Conservation (phyloP, 2,113 vertebrate genomes). For the Alectura lathami region DNA sequence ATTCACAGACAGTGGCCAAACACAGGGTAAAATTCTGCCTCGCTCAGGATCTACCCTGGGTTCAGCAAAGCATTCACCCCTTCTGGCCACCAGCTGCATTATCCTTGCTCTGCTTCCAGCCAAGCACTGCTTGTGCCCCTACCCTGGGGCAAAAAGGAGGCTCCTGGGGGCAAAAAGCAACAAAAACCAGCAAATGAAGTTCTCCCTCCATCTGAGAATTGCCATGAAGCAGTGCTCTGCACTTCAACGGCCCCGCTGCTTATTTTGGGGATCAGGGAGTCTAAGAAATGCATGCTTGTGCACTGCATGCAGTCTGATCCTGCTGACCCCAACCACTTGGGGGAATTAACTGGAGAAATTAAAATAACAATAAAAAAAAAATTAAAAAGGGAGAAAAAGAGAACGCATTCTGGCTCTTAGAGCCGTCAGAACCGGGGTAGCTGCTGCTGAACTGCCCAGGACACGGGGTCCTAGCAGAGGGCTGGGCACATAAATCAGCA, state of each 20-base stretch:
- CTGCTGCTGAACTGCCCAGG: rapidly evolving
- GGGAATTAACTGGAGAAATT: neutral
- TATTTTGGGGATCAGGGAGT: neutral
- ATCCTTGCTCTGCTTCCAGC: neutral
- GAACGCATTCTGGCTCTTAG: neutral
- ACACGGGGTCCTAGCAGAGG: neutral
- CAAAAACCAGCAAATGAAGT: neutral
- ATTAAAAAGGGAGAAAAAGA: neutral
- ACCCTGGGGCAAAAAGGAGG: neutral
- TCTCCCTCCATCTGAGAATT: neutral
- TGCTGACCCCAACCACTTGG: neutral
- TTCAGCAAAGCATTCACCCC: neutral
- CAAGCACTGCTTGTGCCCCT: rapidly evolving
- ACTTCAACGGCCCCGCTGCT: neutral
- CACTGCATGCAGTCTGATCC: neutral
- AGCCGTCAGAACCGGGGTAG: neutral
- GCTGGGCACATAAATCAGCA: neutral
- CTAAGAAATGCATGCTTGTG: neutral
- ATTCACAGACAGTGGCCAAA: neutral
- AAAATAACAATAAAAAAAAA: neutral
- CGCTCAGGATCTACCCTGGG: neutral
- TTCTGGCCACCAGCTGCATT: neutral
- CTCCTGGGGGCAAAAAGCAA: neutral
- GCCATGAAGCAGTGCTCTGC: neutral
- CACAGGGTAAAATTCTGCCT: neutral